Evolutionary conservation across 64 coral and sea anemone species (phyloP), one percentile per base, ranked within the genome.

Genomic region (Dendrophyllia cribrosa): DNA sequence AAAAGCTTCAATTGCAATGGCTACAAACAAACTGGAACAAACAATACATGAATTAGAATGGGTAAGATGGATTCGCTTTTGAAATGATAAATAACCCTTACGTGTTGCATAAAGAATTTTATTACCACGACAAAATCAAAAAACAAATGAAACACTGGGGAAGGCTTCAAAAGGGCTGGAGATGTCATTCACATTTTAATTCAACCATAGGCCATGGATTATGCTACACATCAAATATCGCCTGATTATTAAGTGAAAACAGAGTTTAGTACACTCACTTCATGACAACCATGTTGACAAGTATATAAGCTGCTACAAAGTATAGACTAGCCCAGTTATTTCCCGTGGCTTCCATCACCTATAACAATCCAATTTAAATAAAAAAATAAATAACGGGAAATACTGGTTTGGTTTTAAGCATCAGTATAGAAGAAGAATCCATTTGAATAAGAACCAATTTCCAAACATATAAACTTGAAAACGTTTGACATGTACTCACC

Each of bases 241-340:
- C 34, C 34, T 34, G 34, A 34, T 34, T 34, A 34, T 11, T 51
- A 65, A 24, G 7, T 45, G 12, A 43, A 60, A 6, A 64, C 5
- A 59, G 11, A 44, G 66, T 24, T 26, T 9, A 7, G 34, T 19
- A 2, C 15, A 93, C 95, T 93, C 79, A 96, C 95, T 96, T 96
- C 95, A 96, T 96, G 44, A 96, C 91, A 10, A 96, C 88, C 95
- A 96, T 96, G 50, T 96, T 96, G 80, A 96, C 91, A 17, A 96
- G 60, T 56, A 96, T 93, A 26, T 93, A 96, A n/a, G 91, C 92
- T 8, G 93, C 51, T 0, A 96, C 91, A 60, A 93, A 96, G 59
- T 96, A 96, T n/a, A 96, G 58, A 22, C 95, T 96, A 13, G 74
- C 64, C 95, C 95, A 96, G 13, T 85, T 85, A 15, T 66, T 85